These are phyloP conservation scores for Calvadosia cruxmelitensis DNA, from an alignment of 30 jellyfish, hydroid and myxozoan genomes.

Conservation along the genomic window DNA sequence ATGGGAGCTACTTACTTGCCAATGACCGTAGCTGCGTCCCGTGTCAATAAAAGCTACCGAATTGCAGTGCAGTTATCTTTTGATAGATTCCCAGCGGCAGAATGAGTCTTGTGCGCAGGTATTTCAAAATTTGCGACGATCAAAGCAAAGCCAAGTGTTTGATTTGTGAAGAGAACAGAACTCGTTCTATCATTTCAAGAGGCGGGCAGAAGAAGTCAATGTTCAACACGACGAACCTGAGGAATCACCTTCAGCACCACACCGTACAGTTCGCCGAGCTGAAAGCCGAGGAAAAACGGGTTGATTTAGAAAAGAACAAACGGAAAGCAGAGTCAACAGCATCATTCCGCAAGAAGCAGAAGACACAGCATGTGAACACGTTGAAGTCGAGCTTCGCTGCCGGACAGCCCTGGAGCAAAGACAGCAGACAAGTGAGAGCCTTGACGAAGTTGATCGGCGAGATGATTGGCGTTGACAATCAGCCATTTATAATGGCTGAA, in stretches of 20 bases:
- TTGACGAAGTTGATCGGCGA: slow-evolving; percentile 13
- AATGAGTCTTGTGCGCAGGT: too few species aligned
- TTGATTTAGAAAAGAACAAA: neutral
- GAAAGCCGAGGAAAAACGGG: neutral
- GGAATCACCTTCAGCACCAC: neutral
- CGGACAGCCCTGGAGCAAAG: slow-evolving; percentile 21
- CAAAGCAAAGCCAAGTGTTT: neutral
- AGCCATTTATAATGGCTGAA: slow-evolving; percentile 35
- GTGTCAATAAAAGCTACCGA: too few species aligned
- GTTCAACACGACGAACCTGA: neutral
- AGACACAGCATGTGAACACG: slow-evolving; percentile 10
- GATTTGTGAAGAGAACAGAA: neutral
- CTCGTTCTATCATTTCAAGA: neutral
- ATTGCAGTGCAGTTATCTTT: too few species aligned
- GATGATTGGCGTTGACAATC: slow-evolving; percentile 47
- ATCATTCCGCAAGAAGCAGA: neutral
- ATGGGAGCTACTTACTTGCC: too few species aligned
- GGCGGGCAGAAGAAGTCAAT: neutral
- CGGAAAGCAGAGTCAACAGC: neutral
- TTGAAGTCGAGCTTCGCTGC: slow-evolving; percentile 11
- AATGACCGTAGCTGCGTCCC: too few species aligned
- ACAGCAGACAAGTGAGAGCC: slow-evolving; percentile 11
- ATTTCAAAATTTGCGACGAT: too few species aligned
- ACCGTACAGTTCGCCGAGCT: neutral
- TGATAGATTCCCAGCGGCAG: too few species aligned